Evolutionary conservation across 2,888 invertebrate genomes (phyloP), one percentile per base, ranked within the genome.

Genomic region (Girardia tigrina): DNA sequence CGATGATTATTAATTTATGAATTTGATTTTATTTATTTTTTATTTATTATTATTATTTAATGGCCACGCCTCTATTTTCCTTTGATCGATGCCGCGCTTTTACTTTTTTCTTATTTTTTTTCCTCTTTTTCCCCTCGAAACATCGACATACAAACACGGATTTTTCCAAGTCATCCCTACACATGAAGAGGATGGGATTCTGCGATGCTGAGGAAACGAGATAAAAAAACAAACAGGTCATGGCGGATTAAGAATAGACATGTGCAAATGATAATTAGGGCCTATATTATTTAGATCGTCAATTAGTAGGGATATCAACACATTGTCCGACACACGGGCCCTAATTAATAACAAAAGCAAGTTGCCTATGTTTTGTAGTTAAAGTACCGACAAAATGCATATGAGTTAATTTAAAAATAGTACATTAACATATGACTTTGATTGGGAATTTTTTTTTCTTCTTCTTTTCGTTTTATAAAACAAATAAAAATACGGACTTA

Each of bases 11-110:
- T 56, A 56, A 56, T 56, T 56, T 56, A 2, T 56, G 4, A 23
- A 56, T 12, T 12, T 4, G n/a, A 8, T 56, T 56, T 56, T 8
- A 20, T 56, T 56, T 16, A 8, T 56, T 56, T 56, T 56, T 56
- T 12, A 6, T 56, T 20, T 56, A 20, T 20, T 56, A 20, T 56
- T 20, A 20, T 2, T 56, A 56, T 20, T 23, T n/a, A 56, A 56
- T n/a, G 56, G 56, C 56, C 56, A 56, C 56, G 56, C 56, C 56
- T 56, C 56, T 56, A 56, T 56, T 56, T 56, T 56, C n/a, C 56
- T 56, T 56, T 56, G 56, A 56, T 56, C 8, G n/a, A 56, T 56
- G 56, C 56, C 56, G 56, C 4, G 23, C 23, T 20, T 56, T 56
- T 56, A 6, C 56, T 56, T 56, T 56, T 23, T 6, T n/a, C 20